phyloP scores from a whole-genome alignment of 2,888 invertebrate species.

The Synanthedon vespiformis region DNA sequence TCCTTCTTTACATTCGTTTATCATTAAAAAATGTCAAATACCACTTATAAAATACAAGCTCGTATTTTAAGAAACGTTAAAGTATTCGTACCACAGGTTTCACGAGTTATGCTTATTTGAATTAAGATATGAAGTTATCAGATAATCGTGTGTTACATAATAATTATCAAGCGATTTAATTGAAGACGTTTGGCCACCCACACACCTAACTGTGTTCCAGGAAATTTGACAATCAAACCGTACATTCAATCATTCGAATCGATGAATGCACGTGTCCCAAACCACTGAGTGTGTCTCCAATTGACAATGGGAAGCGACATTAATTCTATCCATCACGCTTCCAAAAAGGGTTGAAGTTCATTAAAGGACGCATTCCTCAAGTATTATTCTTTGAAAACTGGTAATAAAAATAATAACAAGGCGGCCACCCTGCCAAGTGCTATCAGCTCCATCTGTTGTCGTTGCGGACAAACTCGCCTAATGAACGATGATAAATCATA shows the following conservation, averaged over 20 bases:
- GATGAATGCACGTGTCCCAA: constrained; percentile 17
- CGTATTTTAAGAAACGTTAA: too few relatives aligned
- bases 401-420: constrained; percentile 71
- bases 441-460: constrained; percentile 72
- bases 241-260: not conserved
- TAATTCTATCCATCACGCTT: constrained; percentile 69
- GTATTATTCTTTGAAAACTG: constrained; percentile 70
- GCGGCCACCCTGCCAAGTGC: constrained; percentile 71
- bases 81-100: too few relatives aligned
- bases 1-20: too few relatives aligned
- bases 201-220: not conserved
- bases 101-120: too few relatives aligned
- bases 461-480: constrained; percentile 70
- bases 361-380: constrained; percentile 68
- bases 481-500: constrained; percentile 72
- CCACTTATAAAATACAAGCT: too few relatives aligned
- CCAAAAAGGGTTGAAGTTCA: constrained; percentile 69
- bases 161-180: too few relatives aligned
- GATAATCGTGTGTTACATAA: too few relatives aligned
- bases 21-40: too few relatives aligned
- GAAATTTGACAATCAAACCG: not conserved
- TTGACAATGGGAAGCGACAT: constrained; percentile 64
- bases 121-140: not conserved
- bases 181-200: not conserved
- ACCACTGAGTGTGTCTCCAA: constrained; percentile 60